Evolutionary conservation across 2,888 invertebrate species (phyloP).

Genomic region (Nasonovia ribisnigri): DNA sequence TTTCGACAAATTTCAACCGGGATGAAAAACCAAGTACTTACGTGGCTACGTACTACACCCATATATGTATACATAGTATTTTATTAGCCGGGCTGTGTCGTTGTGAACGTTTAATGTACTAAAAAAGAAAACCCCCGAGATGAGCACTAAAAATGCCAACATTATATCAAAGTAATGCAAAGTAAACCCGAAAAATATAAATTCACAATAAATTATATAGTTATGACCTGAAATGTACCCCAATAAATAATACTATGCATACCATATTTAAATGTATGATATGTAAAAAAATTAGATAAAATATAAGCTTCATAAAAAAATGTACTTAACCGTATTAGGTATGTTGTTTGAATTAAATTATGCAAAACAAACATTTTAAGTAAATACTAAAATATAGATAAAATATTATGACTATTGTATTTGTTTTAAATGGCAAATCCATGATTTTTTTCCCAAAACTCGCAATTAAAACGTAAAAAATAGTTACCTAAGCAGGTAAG

Average conservation of each 20-base stretch:
- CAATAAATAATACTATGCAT: neutral
- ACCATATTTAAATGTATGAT: neutral
- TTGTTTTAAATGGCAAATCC: neutral
- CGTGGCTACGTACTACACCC: neutral
- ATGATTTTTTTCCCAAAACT: neutral
- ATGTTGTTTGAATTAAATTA: too few relatives aligned
- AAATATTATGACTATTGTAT: neutral
- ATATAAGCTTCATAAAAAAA: neutral
- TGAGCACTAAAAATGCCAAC: neutral
- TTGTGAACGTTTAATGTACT: neutral
- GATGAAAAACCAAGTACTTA: neutral
- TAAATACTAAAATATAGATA: too few relatives aligned
- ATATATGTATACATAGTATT: neutral
- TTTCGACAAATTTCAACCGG: neutral
- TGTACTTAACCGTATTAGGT: neutral
- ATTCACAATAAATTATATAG: neutral
- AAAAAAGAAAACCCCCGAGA: neutral
- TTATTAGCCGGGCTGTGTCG: neutral
- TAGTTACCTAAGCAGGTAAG: neutral
- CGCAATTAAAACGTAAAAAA: neutral
- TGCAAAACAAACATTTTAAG: too few relatives aligned
- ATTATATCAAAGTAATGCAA: neutral
- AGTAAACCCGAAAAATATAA: neutral
- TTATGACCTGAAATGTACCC: neutral
- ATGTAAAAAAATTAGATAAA: neutral